These are phyloP conservation scores for Drosophila prolongata DNA, from an alignment of 2,888 invertebrate genomes.

Conservation along the genomic window DNA sequence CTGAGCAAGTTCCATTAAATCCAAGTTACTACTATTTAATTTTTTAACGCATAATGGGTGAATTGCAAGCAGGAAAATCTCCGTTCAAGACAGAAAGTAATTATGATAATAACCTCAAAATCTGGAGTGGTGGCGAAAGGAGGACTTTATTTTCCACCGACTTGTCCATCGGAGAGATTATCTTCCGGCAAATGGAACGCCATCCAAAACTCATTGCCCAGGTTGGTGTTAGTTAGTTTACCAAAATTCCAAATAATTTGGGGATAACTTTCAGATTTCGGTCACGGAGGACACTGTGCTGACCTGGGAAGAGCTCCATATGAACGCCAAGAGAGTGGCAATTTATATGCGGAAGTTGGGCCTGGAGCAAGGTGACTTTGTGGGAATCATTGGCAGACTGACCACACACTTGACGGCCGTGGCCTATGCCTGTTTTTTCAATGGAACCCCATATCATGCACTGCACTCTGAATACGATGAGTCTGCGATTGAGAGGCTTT, in stretches of 20 bases:
- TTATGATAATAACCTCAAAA: constrained; percentile 1
- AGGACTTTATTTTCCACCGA: constrained; percentile 14
- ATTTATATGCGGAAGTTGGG: constrained; percentile 40
- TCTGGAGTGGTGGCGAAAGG: constrained; percentile 14
- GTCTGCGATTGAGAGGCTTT: constrained; percentile 31
- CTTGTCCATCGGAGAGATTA: constrained; percentile 42
- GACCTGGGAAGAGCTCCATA: constrained; percentile 36
- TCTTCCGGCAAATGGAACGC: constrained; percentile 11
- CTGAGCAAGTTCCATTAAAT: too few species aligned
- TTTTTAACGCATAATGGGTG: not conserved
- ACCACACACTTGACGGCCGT: constrained; percentile 53
- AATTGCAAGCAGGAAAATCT: not conserved
- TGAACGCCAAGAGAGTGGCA: constrained; percentile 50
- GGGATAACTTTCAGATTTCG: constrained; percentile 14
- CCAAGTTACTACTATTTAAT: not conserved
- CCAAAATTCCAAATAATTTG: not conserved
- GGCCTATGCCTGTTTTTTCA: constrained; percentile 54
- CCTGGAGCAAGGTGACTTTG: constrained; percentile 51
- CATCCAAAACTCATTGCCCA: constrained; percentile 17
- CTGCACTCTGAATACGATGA: constrained; percentile 35
- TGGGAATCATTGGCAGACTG: constrained; percentile 57
- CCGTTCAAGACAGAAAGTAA: constrained; percentile 1
- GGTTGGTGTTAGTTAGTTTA: constrained; percentile 1
- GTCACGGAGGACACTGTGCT: constrained; percentile 40
- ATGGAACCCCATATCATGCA: constrained; percentile 48